phyloP scores from a whole-genome alignment of 2,113 vertebrate genomes.

The Ictalurus furcatus region DNA sequence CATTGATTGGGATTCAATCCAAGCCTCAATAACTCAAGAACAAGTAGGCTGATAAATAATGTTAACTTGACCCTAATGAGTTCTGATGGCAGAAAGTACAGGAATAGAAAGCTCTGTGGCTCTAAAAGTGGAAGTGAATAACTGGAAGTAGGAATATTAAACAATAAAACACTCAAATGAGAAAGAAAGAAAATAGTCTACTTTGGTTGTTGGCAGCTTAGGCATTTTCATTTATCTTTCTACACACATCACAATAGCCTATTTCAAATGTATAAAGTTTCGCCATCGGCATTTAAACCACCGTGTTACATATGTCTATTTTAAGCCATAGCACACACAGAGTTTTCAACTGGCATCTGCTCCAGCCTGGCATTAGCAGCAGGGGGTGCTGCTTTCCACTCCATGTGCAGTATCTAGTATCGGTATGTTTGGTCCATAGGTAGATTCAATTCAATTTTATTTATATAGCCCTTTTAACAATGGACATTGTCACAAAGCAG shows the following conservation, averaged over 20 bases:
- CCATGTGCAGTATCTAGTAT: slow-evolving; percentile 43
- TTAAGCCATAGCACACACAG: not conserved
- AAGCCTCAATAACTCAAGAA: not conserved
- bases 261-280: not conserved
- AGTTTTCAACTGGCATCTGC: slow-evolving; percentile 12
- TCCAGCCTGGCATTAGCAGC: not conserved
- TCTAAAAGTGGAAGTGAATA: not conserved
- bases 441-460: not conserved
- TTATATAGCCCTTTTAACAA: not conserved
- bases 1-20: not conserved
- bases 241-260: not conserved
- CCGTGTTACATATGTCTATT: not conserved
- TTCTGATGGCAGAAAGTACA: not conserved
- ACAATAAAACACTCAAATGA: not conserved
- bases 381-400: slow-evolving; percentile 8
- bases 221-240: not conserved
- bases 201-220: not conserved
- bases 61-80: not conserved
- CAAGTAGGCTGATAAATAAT: not conserved
- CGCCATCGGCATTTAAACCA: not conserved
- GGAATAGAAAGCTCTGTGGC: not conserved
- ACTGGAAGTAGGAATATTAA: not conserved
- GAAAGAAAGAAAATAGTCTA: not conserved
- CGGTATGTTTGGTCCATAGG: slow-evolving; percentile 23
- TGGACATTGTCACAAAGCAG: not conserved